phyloP scores from a whole-genome alignment of 2,797 vertebrate genomes.

The Siniperca obscura region DNA sequence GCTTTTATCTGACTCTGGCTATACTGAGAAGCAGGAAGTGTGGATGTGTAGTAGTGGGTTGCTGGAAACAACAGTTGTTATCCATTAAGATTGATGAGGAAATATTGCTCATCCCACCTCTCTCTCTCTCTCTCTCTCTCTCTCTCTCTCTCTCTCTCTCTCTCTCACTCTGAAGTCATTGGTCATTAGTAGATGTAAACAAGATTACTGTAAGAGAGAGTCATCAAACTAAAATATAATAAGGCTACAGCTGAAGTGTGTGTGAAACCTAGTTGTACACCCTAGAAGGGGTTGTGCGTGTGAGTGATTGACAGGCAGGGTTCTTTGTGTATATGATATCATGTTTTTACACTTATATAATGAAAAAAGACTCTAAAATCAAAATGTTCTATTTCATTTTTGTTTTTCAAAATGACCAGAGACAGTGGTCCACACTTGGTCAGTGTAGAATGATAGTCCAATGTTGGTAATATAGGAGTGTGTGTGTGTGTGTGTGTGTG shows the following conservation, averaged over 20 bases:
- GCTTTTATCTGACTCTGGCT: neutral
- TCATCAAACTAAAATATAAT: neutral
- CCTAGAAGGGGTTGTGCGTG: neutral
- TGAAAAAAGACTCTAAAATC: neutral
- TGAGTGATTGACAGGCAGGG: neutral
- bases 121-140: neutral
- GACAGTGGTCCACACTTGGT: neutral
- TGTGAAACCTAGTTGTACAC: neutral
- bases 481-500: constrained; percentile 14
- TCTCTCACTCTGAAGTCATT: neutral
- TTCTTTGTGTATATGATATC: neutral
- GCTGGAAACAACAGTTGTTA: neutral
- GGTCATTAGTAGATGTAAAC: constrained; percentile 46
- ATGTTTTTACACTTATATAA: too few species aligned
- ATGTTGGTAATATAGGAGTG: neutral
- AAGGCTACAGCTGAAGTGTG: constrained; percentile 1
- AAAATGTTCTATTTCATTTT: neutral
- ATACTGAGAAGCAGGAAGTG: neutral
- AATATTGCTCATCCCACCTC: neutral
- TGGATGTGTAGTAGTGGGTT: neutral
- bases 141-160: constrained; percentile 2
- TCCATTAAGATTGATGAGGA: neutral
- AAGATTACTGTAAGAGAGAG: constrained; percentile 4
- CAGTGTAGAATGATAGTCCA: neutral
- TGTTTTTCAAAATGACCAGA: neutral